A percentile compares a stretch with the other conserved stretches of the same genome.
These are phyloP conservation scores for Eulimnadia texana DNA, from an alignment of 1,140 invertebrate genomes.

Conservation along the genomic window DNA sequence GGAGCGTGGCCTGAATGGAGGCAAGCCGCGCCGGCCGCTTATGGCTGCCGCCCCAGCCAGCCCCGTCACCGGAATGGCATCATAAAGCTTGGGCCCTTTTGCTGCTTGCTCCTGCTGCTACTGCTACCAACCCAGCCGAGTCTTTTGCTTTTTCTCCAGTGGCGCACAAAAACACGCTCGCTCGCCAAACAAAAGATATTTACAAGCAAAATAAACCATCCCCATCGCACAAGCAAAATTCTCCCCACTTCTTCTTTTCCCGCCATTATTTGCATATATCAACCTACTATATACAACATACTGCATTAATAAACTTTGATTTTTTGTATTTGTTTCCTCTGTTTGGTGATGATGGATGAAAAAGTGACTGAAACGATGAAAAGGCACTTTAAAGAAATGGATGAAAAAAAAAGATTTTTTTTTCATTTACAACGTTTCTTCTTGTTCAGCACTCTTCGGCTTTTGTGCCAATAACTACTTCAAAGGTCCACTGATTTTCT, in stretches of 20 bases:
- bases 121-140: too few species aligned
- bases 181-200: background rate
- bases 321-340: too few species aligned
- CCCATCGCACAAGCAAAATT: background rate
- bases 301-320: too few species aligned
- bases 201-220: background rate
- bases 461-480: slow-evolving; percentile 7
- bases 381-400: too few species aligned
- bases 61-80: background rate
- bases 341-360: too few species aligned
- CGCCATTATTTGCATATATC: background rate
- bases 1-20: background rate
- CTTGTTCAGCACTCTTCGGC: background rate
- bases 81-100: background rate
- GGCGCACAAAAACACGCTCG: background rate
- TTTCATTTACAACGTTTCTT: too few species aligned
- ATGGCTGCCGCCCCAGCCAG: background rate
- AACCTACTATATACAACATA: background rate
- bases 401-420: too few species aligned
- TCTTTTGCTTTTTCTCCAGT: background rate
- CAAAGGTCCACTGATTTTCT: slow-evolving; percentile 9
- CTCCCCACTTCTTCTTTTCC: background rate
- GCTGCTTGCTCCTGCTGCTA: background rate
- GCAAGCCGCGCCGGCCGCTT: background rate
- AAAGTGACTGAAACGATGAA: too few species aligned